These are phyloP conservation scores for Pheosia gnoma DNA, from an alignment of 2,888 invertebrate species.

Conservation along the genomic window DNA sequence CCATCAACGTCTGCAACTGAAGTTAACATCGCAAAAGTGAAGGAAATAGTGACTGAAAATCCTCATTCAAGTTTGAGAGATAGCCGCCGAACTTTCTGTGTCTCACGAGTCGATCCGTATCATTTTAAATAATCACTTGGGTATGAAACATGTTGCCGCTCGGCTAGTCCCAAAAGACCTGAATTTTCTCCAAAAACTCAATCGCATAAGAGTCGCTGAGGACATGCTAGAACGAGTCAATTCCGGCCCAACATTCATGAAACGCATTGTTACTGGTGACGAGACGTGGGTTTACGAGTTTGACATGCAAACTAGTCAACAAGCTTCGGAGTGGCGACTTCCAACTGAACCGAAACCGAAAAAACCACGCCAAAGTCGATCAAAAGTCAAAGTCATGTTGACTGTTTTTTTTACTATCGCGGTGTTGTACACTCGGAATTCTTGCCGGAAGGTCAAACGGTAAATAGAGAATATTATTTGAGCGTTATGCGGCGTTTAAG, in stretches of 20 bases:
- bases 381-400: no score
- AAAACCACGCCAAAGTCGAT: no score
- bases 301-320: constrained; percentile 3
- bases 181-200: constrained; percentile 24
- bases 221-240: constrained; percentile 2
- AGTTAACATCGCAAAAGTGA: constrained; percentile 36
- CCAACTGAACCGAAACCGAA: constrained; percentile 10
- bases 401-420: no score
- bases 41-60: constrained; percentile 34
- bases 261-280: constrained; percentile 10
- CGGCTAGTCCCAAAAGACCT: constrained; percentile 27
- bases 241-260: background rate
- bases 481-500: no score
- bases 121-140: constrained; percentile 31
- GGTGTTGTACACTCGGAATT: no score
- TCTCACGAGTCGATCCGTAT: constrained; percentile 23
- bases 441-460: no score
- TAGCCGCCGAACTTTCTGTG: constrained; percentile 21
- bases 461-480: no score
- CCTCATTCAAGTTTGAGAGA: constrained; percentile 30
- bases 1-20: constrained; percentile 30
- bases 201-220: constrained; percentile 22
- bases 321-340: constrained; percentile 5
- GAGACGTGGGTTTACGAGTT: constrained; percentile 6
- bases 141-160: constrained; percentile 33